phyloP scores from a whole-genome alignment of 2,113 vertebrate species.

The Epinephelus lanceolatus region DNA sequence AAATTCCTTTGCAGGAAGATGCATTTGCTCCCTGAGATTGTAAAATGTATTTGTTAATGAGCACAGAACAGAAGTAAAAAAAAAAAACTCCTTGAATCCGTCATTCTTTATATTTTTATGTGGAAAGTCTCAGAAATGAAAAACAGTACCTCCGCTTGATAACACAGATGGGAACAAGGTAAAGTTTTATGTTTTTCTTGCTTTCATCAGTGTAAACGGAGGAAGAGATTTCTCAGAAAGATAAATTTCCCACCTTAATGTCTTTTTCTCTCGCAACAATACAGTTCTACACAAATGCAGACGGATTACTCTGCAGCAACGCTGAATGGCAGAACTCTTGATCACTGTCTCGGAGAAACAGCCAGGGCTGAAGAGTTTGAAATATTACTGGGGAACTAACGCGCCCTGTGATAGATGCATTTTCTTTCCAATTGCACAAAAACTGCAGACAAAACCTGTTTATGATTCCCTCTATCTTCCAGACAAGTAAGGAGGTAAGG shows the following conservation, averaged over 20 bases:
- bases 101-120: conserved; percentile 33
- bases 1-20: conserved; percentile 37
- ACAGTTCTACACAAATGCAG: conserved; percentile 54
- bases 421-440: conserved; percentile 21
- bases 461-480: neutral
- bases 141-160: conserved; percentile 23
- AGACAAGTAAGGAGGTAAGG: neutral
- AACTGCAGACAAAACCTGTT: conserved; percentile 2
- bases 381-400: conserved; percentile 32
- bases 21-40: conserved; percentile 11
- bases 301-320: conserved; percentile 43
- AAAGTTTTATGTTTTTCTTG: conserved; percentile 23
- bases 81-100: conserved; percentile 32
- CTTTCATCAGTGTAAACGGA: conserved; percentile 43
- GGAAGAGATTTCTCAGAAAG: conserved; percentile 56
- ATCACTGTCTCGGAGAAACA: conserved; percentile 57
- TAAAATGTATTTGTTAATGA: conserved; percentile 44
- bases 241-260: conserved; percentile 50
- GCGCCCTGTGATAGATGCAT: conserved; percentile 14
- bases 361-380: conserved; percentile 34
- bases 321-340: conserved; percentile 61
- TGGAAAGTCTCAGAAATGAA: conserved; percentile 42
- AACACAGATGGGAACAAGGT: conserved; percentile 45
- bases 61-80: conserved; percentile 18
- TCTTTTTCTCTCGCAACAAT: conserved; percentile 49